These are phyloP conservation scores for Hypsibius dujardini DNA, from an alignment of 1,140 invertebrate genomes.

Conservation along the genomic window DNA sequence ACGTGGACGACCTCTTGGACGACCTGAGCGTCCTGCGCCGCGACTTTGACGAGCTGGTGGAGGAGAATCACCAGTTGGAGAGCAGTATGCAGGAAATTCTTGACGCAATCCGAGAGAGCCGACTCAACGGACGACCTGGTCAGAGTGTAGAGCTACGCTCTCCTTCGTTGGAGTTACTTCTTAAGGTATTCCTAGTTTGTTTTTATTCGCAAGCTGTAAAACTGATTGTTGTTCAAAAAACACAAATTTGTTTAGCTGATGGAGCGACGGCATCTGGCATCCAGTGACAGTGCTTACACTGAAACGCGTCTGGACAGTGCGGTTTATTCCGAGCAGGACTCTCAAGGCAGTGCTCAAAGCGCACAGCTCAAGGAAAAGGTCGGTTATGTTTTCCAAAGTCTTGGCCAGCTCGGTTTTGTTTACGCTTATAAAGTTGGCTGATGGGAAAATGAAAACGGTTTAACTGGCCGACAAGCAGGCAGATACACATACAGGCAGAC, in stretches of 20 bases:
- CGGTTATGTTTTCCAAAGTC: not conserved
- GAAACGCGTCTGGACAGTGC: not conserved
- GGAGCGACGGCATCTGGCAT: not conserved
- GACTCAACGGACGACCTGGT: not conserved
- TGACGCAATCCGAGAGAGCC: not conserved
- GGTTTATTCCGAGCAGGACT: not conserved
- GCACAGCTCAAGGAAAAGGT: not conserved
- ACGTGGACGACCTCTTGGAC: no score
- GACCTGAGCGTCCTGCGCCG: no score
- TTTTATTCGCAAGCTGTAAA: not conserved
- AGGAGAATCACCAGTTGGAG: constrained; percentile 1
- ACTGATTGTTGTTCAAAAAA: not conserved
- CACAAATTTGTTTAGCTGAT: not conserved
- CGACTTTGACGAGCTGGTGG: not conserved
- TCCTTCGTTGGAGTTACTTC: not conserved
- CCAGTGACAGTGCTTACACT: not conserved
- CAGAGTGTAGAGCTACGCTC: not conserved
- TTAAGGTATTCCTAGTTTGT: not conserved
- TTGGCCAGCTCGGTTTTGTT: not conserved
- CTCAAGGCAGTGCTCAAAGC: not conserved
- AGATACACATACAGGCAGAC: no score
- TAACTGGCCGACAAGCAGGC: no score
- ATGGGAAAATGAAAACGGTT: no score
- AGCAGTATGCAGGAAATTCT: constrained; percentile 9
- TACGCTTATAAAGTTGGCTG: no score